These are phyloP conservation scores for Yponomeuta sedellus DNA, from an alignment of 2,888 invertebrate species.

Conservation along the genomic window DNA sequence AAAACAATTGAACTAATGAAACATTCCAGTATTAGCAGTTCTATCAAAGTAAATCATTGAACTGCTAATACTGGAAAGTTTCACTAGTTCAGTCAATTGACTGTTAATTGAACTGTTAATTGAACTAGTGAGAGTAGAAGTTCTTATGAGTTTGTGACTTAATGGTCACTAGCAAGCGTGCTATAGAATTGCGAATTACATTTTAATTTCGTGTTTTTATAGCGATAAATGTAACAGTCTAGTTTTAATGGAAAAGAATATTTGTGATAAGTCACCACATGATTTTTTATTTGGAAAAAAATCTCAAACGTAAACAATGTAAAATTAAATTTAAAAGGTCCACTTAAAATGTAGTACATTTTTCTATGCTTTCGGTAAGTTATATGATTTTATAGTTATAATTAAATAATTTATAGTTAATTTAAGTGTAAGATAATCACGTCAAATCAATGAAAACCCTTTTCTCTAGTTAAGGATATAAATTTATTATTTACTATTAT, in stretches of 20 bases:
- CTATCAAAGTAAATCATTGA: too few relatives aligned
- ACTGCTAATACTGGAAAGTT: too few relatives aligned
- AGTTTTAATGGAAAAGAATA: background rate
- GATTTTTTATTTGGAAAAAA: background rate
- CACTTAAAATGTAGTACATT: background rate
- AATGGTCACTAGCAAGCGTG: too few relatives aligned
- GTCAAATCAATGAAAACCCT: background rate
- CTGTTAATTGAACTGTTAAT: too few relatives aligned
- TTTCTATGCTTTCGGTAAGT: background rate
- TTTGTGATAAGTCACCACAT: background rate
- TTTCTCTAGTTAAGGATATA: background rate
- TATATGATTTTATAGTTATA: background rate
- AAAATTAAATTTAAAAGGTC: background rate
- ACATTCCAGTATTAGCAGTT: too few relatives aligned
- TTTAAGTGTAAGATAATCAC: background rate
- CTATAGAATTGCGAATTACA: too few relatives aligned
- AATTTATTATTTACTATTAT: background rate
- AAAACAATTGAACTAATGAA: too few relatives aligned
- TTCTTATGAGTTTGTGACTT: too few relatives aligned
- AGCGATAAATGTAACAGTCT: too few relatives aligned
- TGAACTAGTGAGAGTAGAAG: too few relatives aligned
- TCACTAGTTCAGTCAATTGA: too few relatives aligned
- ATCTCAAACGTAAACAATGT: background rate
- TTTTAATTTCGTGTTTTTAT: too few relatives aligned
- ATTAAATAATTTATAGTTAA: background rate